Evolutionary conservation across 2,888 invertebrate species (phyloP).

Genomic region (Meteorus cinctellus): DNA sequence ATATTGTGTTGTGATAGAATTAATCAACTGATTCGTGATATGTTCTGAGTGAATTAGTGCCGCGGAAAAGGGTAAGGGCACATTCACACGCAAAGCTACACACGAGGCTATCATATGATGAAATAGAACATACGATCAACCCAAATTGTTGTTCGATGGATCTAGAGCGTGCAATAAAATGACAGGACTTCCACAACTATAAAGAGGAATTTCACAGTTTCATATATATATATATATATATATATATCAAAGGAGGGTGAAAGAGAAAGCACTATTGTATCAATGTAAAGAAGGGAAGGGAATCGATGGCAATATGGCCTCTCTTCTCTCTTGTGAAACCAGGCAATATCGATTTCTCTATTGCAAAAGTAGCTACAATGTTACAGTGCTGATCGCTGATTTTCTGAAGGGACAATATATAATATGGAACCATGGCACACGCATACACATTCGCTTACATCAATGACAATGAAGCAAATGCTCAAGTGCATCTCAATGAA

Average conservation of each 20-base stretch:
- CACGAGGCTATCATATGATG: background rate
- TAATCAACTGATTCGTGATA: constrained; percentile 5
- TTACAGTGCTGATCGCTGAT: background rate
- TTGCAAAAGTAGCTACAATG: background rate
- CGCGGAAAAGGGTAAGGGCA: background rate
- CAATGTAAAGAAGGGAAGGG: background rate
- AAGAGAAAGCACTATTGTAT: background rate
- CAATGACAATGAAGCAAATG: background rate
- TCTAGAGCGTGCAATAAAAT: background rate
- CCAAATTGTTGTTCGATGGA: background rate
- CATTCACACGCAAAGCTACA: background rate
- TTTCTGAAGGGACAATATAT: background rate
- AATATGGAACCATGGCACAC: background rate
- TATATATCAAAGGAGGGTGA: background rate
- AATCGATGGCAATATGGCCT: constrained; percentile 3
- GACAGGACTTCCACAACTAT: background rate
- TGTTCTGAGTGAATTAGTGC: background rate
- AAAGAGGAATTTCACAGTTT: background rate
- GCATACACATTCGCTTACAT: background rate
- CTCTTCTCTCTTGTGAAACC: constrained; percentile 1
- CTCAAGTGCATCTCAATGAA: background rate
- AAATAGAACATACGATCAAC: background rate
- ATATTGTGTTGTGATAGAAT: background rate
- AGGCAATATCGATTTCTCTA: background rate
- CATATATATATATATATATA: background rate